Evolutionary conservation across 1,140 invertebrate genomes (phyloP).

Genomic region (Vanessa atalanta): DNA sequence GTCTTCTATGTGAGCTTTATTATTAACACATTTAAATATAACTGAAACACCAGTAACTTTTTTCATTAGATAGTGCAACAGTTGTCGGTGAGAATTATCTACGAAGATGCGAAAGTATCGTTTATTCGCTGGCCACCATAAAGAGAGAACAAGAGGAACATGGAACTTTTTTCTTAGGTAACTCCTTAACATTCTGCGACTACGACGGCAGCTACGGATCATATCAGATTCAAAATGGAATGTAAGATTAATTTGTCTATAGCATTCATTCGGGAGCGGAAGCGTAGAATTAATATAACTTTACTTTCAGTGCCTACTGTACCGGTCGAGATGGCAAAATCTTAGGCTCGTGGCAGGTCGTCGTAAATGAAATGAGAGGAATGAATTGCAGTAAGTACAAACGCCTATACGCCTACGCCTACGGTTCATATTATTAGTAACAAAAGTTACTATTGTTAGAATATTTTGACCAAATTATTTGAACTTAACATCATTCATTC

Average conservation of each 20-base stretch:
- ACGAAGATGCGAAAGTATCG: constrained; percentile 82
- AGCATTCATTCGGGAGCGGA: no score
- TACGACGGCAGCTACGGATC: constrained; percentile 83
- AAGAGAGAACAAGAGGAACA: constrained; percentile 76
- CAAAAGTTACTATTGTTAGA: no score
- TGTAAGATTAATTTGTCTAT: constrained; percentile 62
- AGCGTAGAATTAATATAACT: constrained; percentile 8
- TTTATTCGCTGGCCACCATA: constrained; percentile 73
- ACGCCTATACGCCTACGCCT: no score
- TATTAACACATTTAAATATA: constrained; percentile 28
- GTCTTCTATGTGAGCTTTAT: constrained; percentile 39
- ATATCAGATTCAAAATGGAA: constrained; percentile 77
- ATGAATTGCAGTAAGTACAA: constrained; percentile 82
- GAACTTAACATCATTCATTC: no score
- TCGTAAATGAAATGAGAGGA: constrained; percentile 57
- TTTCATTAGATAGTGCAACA: constrained; percentile 58
- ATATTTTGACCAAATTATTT: not conserved
- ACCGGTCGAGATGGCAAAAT: constrained; percentile 78
- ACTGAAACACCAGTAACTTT: not conserved
- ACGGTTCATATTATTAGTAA: not conserved
- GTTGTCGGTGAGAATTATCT: constrained; percentile 79
- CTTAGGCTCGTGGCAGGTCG: constrained; percentile 73
- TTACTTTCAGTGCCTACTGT: constrained; percentile 79
- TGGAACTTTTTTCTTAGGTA: constrained; percentile 74
- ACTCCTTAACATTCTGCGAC: constrained; percentile 78